Base-by-base conservation (phyloP, 2,888 invertebrate species). In the Thereva unica region DNA sequence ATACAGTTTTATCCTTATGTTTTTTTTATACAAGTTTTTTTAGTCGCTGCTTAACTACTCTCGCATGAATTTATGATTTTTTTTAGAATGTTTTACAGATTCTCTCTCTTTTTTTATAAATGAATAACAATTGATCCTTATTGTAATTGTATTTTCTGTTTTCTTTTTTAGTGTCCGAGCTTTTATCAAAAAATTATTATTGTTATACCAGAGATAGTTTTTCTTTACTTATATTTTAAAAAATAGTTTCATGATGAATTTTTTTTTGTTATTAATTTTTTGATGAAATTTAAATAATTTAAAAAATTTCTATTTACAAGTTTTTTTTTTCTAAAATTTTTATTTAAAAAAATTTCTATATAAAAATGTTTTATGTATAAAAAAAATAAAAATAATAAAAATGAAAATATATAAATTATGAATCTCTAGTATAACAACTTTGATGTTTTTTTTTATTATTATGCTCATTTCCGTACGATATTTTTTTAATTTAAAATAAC, bases 1-100 rank as follows among this genome's bases (percentile, higher is more conserved):
- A 47, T 55, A 47, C 47, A 64, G 45, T 54, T 52, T 64, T 45
- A 59, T 59, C 49, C 59, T 47, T 49, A 34, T 59, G 59, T 59
- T 59, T 59, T 47, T n/a, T 38, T 47, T 59, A 59, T 59, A 59
- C 38, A 47, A 49, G 10, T 37, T 47, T 47, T 5, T 59, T 59
- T 47, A 49, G 50, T 50, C 50, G 41, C 42, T 41, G 49, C 38
- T 34, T 42, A 40, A 37, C 41, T 52, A 23, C 10, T 40, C 8
- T 49, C 49, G 40, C 34, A 23, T 23, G 49, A 47, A 59, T 59
- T 47, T 59, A 59, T 12, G 45, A 49, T 35, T 37, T 47, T 47
- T 5, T 54, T 59, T 59, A 59, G 59, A 63, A 63, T 63, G 41
- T 50, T 41, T 63, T 54, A 35, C 40, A 40, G 35, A 41, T 52